A percentile compares a stretch with the other conserved stretches of the same genome.
Conservation (phyloP, 2,113 vertebrate species). For the Oncorhynchus masou region DNA sequence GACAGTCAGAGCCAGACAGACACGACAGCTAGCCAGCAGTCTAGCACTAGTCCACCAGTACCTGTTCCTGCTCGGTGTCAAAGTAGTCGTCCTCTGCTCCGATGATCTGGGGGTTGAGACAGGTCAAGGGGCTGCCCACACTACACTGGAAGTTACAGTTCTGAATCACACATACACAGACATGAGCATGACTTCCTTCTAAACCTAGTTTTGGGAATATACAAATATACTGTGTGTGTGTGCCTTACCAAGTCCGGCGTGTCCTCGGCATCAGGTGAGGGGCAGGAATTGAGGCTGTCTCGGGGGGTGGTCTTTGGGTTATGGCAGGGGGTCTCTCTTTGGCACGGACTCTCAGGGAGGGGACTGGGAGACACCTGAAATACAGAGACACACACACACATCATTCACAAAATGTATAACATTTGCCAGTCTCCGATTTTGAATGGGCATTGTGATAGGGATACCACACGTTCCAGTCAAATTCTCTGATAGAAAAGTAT, state of each 20-base stretch:
- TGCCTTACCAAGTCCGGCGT: slow-evolving; percentile 56
- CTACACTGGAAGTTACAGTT: slow-evolving; percentile 56
- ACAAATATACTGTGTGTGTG: neutral
- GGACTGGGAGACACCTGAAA: slow-evolving; percentile 53
- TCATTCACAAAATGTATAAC: neutral
- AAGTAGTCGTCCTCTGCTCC: slow-evolving; percentile 98
- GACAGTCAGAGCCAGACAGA: neutral
- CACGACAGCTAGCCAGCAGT: neutral
- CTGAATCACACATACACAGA: neutral
- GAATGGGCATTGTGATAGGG: too few species aligned
- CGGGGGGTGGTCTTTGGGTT: slow-evolving; percentile 58
- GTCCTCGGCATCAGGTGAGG: slow-evolving; percentile 60
- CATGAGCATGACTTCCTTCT: too few species aligned
- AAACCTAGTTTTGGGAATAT: too few species aligned
- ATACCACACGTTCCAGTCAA: too few species aligned
- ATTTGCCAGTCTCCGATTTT: neutral
- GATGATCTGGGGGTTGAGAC: slow-evolving; percentile 83
- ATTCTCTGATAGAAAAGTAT: too few species aligned
- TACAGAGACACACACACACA: neutral
- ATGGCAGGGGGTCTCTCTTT: slow-evolving; percentile 64
- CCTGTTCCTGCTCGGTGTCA: slow-evolving; percentile 91
- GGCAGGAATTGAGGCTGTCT: slow-evolving; percentile 53
- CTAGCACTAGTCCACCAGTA: slow-evolving; percentile 34
- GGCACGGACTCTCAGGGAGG: slow-evolving; percentile 56
- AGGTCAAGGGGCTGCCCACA: slow-evolving; percentile 75